These are phyloP conservation scores for Archocentrus centrarchus DNA, from an alignment of 2,113 vertebrate species.

Conservation along the genomic window DNA sequence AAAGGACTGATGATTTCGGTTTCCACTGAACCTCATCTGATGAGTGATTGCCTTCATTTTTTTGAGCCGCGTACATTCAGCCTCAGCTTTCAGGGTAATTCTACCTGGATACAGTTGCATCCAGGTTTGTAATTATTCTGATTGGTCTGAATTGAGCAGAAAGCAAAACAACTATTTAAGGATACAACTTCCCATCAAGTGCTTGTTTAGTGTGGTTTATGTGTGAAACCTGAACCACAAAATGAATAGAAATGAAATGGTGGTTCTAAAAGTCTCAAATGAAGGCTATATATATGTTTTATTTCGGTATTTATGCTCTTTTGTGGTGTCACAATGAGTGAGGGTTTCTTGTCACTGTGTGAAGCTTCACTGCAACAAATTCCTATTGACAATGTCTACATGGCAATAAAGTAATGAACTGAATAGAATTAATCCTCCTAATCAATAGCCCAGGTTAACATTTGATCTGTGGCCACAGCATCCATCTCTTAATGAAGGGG, in stretches of 20 bases:
- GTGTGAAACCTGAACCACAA: not conserved
- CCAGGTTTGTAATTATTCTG: not conserved
- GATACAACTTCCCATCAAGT: not conserved
- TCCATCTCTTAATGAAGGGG: slow-evolving; percentile 4
- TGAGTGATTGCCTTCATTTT: not conserved
- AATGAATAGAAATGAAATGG: not conserved
- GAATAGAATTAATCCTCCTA: slow-evolving; percentile 38
- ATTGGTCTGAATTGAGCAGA: not conserved
- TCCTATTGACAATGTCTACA: too few relatives aligned
- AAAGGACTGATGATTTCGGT: not conserved
- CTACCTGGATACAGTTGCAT: not conserved
- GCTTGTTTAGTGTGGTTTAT: not conserved
- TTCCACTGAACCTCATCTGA: accelerated
- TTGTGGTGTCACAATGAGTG: too few relatives aligned
- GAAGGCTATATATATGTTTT: not conserved
- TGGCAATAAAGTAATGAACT: too few relatives aligned
- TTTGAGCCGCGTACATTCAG: not conserved
- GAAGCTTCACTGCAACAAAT: too few relatives aligned
- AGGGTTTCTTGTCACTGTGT: too few relatives aligned
- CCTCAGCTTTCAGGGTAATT: not conserved
- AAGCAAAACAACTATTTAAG: not conserved
- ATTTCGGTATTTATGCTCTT: too few relatives aligned
- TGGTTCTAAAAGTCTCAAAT: not conserved
- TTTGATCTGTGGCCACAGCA: slow-evolving; percentile 16
- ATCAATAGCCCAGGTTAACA: slow-evolving; percentile 52